Base-by-base conservation (phyloP, 2,888 invertebrate genomes). In the Sthenelais limicola region DNA sequence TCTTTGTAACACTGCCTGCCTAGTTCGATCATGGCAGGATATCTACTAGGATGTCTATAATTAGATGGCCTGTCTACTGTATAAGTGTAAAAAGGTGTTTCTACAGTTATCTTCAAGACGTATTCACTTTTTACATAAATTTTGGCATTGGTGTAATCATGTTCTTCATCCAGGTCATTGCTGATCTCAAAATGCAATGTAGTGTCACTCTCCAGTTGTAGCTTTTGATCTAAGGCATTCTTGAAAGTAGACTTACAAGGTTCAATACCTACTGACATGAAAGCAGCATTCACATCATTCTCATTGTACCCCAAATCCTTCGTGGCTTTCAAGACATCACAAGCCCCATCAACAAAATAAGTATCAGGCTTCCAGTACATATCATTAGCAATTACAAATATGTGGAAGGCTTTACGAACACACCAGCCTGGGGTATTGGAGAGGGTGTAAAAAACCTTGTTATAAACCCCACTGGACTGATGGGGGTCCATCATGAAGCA, bases 381-480 rank as follows among this genome's bases (percentile, higher is more conserved):
- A 7, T 75, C 48, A 72, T 80, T 81, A 1, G 80, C 80, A 18
- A 73, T 73, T 3, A 76, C 68, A 72, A 80, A 78, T 26, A 78
- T 74, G 43, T 77, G 74, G 71, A 78, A 80, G 7, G 79, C 77
- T 12, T 73, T 71, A 12, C 68, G 77, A 18, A 80, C 67, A 3
- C 72, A 47, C 35, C 79, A 67, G 12, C 75, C 75, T 21, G 71
- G 54, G 7, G 77, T 67, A 5, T 74, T 74, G 2, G 78, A 75
- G 21, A 82, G 58, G 9, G 77, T 66, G 49, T 78, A 82, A 68
- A 79, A 82, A 0, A 74, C 76, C 7, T 76, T 62, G 26, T 80
- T 78, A 58, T 74, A 81, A 0, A 82, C 73, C 0, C 82, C 82
- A 62, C 80, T 80, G 32, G 78, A 68, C 7, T 48, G 73, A 74